A percentile compares a stretch with the other conserved stretches of the same genome.
Evolutionary conservation across 2,797 vertebrate species (phyloP).

Genomic region (Hippocampus kuda): DNA sequence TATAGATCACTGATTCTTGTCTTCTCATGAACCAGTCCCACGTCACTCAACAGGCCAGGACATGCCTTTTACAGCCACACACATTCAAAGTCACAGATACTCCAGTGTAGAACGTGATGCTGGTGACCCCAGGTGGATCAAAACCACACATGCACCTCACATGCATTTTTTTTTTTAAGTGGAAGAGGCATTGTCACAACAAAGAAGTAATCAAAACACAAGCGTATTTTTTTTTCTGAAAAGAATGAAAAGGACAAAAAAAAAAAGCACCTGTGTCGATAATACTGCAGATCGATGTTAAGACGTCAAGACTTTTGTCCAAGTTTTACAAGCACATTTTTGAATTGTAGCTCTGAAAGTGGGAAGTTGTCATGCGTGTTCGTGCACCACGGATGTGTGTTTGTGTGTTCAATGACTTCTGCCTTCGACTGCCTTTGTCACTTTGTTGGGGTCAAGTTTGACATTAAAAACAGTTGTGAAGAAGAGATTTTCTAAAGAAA

Average conservation of each 20-base stretch:
- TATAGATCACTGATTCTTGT: background rate
- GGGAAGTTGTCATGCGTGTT: background rate
- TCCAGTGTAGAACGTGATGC: background rate
- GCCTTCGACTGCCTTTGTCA: slow-evolving; percentile 57
- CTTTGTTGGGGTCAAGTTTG: slow-evolving; percentile 33
- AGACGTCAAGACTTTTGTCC: background rate
- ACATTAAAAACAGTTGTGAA: slow-evolving; percentile 18
- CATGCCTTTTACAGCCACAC: background rate
- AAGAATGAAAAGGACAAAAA: background rate
- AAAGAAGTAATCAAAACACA: background rate
- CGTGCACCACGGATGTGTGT: background rate
- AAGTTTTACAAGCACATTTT: slow-evolving; percentile 1
- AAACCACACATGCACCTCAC: background rate
- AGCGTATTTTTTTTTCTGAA: background rate
- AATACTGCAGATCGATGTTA: background rate
- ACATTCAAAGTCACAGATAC: background rate
- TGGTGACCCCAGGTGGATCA: too few relatives aligned
- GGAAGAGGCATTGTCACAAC: background rate
- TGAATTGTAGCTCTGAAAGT: background rate
- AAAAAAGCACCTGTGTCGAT: background rate
- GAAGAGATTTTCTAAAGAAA: slow-evolving; percentile 11
- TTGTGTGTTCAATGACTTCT: slow-evolving; percentile 20
- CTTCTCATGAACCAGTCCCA: background rate
- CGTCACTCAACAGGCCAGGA: background rate
- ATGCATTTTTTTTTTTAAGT: background rate